These are phyloP conservation scores for human DNA, from an alignment of 2,113 vertebrate species.

Conservation along the genomic window GRCh38 chr2:109191501-109192000, in stretches of 20 bases:
- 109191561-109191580: not conserved
- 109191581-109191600: not conserved
- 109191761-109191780: not conserved
- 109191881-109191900: not conserved
- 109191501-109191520: not conserved
- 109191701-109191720: fast-evolving
- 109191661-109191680: not conserved
- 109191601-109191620: no score
- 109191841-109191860: not conserved
- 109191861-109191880: not conserved
- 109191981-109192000: not conserved
- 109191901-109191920: not conserved
- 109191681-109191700: no score
- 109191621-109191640: not conserved
- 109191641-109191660: not conserved
- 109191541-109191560: not conserved
- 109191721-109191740: not conserved
- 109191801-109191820: not conserved
- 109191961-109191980: not conserved
- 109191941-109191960: not conserved
- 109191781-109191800: not conserved
- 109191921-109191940: not conserved
- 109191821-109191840: not conserved
- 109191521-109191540: not conserved
- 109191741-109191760: not conserved